These are phyloP conservation scores for Labeo catla DNA, from an alignment of 2,113 vertebrate genomes.

Conservation along the genomic window DNA sequence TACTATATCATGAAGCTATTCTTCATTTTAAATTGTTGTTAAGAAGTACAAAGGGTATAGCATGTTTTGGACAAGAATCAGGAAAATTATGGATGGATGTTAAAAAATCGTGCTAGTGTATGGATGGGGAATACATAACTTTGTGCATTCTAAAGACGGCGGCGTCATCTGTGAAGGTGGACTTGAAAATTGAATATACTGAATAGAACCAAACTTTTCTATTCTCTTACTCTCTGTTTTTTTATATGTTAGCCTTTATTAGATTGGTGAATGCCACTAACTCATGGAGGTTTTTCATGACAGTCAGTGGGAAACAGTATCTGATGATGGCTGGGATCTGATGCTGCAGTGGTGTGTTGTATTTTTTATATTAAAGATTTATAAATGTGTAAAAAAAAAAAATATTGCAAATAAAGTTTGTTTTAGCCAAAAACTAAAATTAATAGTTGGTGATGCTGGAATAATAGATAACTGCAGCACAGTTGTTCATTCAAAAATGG, in stretches of 20 bases:
- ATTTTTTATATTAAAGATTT: too few species aligned
- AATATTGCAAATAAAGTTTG: neutral
- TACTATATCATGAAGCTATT: too few species aligned
- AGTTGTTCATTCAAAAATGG: neutral
- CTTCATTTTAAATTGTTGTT: too few species aligned
- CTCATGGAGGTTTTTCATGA: constrained; percentile 12
- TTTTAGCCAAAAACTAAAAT: neutral
- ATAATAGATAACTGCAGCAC: too few species aligned
- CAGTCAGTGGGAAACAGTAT: neutral
- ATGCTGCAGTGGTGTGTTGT: constrained; percentile 31
- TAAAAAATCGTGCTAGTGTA: too few species aligned
- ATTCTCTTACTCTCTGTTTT: neutral
- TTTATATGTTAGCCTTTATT: neutral
- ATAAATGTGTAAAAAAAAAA: too few species aligned
- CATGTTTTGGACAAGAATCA: too few species aligned
- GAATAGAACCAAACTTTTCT: neutral
- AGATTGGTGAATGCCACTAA: neutral
- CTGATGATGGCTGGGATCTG: constrained; percentile 11
- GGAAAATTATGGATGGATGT: too few species aligned
- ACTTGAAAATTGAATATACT: neutral
- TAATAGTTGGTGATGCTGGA: neutral
- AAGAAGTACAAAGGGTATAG: too few species aligned
- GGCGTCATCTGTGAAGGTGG: constrained; percentile 33
- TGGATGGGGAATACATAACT: neutral
- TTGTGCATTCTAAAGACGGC: neutral